Percentiles rank a stretch among this genome's conserved stretches.
phyloP scores from a whole-genome alignment of 2,797 vertebrate species.

The Cuculus canorus region DNA sequence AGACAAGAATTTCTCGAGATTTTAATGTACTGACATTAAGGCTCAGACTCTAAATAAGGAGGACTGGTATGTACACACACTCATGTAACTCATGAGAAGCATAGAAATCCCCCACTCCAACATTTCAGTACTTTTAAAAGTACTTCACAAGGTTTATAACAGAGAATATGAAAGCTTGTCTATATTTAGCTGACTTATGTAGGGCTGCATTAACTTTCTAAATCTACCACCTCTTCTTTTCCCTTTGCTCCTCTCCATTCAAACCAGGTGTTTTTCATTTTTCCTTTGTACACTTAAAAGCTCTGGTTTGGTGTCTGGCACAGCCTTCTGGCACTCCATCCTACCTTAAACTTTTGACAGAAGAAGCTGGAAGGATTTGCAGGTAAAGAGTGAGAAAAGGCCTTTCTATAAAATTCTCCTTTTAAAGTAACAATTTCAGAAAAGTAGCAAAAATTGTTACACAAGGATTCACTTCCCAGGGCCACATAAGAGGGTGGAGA shows the following conservation, averaged over 20 bases:
- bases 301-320: neutral
- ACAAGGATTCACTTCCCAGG: neutral
- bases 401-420: neutral
- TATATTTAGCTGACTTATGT: neutral
- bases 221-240: neutral
- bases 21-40: slow-evolving; percentile 38
- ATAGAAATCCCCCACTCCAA: neutral
- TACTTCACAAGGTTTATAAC: neutral
- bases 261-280: neutral
- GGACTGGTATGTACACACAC: neutral
- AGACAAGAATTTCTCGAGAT: neutral
- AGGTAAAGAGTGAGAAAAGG: neutral
- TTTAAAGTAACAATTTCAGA: neutral
- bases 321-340: neutral
- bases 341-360: neutral
- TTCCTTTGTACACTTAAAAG: neutral
- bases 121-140: neutral
- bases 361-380: neutral
- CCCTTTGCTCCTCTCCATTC: neutral
- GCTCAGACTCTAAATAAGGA: slow-evolving; percentile 35
- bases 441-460: neutral
- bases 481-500: neutral
- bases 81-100: neutral
- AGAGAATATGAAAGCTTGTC: neutral
- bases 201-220: neutral